Conservation (phyloP, 2,113 vertebrate genomes). For the Balaenoptera acutorostrata region DNA sequence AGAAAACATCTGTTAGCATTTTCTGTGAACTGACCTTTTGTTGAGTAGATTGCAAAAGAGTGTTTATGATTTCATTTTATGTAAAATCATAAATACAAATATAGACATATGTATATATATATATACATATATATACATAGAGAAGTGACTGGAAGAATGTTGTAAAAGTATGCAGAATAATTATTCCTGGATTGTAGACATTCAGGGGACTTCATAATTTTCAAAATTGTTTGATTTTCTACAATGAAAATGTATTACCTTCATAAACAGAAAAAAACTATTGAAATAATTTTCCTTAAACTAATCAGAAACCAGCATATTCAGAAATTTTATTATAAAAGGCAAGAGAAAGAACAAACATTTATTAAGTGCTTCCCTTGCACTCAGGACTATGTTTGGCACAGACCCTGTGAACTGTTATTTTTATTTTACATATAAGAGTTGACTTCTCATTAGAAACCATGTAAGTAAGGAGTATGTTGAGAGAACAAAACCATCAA, state of each 20-base stretch:
- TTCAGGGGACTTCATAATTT: neutral
- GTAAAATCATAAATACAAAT: neutral
- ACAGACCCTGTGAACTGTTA: neutral
- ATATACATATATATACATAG: neutral
- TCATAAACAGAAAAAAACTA: constrained; percentile 4
- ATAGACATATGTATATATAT: neutral
- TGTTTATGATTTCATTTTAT: neutral
- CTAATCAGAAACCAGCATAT: neutral
- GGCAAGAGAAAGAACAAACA: neutral
- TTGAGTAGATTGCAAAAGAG: neutral
- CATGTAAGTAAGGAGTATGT: neutral
- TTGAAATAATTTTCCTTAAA: neutral
- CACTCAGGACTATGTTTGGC: neutral
- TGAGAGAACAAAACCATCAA: neutral
- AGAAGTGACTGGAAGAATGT: neutral
- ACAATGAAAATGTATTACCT: neutral
- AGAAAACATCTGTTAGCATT: neutral
- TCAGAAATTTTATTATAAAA: constrained; percentile 2
- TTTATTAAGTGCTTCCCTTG: neutral
- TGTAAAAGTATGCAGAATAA: neutral
- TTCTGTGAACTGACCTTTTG: constrained; percentile 9
- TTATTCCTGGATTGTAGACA: neutral
- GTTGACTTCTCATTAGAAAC: neutral
- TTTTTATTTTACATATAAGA: constrained; percentile 26
- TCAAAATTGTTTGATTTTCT: constrained; percentile 20